These are phyloP conservation scores for Heliconius nattereri DNA, from an alignment of 1,140 invertebrate species.

Conservation along the genomic window DNA sequence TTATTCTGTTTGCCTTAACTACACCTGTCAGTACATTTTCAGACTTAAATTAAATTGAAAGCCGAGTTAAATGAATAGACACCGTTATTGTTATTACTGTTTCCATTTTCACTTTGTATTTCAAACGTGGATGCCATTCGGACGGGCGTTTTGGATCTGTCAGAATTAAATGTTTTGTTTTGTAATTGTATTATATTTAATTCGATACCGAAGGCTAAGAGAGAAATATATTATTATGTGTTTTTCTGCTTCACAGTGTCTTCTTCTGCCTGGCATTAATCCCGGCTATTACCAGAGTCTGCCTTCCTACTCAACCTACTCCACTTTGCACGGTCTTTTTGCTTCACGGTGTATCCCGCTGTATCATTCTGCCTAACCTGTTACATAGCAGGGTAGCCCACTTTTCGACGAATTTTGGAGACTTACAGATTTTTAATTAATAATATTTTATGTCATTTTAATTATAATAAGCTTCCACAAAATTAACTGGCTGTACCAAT, in stretches of 20 bases:
- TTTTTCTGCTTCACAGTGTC: too few relatives aligned
- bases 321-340: too few relatives aligned
- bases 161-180: not conserved
- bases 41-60: constrained; percentile 40
- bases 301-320: too few relatives aligned
- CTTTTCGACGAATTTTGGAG: too few relatives aligned
- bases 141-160: not conserved
- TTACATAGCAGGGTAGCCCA: too few relatives aligned
- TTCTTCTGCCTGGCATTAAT: too few relatives aligned
- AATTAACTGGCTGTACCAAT: not conserved
- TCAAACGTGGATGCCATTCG: not conserved
- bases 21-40: constrained; percentile 45
- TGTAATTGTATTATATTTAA: not conserved
- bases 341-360: too few relatives aligned
- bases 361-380: too few relatives aligned
- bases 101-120: constrained; percentile 18
- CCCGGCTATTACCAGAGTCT: too few relatives aligned
- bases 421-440: too few relatives aligned
- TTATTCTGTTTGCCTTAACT: constrained; percentile 45
- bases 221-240: too few relatives aligned
- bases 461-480: not conserved
- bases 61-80: constrained; percentile 29
- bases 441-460: too few relatives aligned
- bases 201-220: not conserved
- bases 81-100: constrained; percentile 24